Conservation (phyloP, 2,113 vertebrate species). For the Grallaria varia region DNA sequence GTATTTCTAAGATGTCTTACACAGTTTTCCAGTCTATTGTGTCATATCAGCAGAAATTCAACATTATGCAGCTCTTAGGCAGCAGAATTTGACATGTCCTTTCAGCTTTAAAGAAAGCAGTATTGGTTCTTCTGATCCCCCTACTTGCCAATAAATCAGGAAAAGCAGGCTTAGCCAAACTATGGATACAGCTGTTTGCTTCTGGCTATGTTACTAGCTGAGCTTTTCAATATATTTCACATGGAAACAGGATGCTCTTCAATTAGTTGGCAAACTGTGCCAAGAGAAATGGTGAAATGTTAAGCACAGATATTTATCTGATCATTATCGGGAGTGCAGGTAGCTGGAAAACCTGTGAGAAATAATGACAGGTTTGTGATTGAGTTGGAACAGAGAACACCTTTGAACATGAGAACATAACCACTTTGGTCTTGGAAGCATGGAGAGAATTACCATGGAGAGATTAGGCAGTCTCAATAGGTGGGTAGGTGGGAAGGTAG, state of each 20-base stretch:
- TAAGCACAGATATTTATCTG: not conserved
- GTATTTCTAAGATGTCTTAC: not conserved
- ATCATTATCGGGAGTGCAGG: not conserved
- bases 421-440: not conserved
- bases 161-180: not conserved
- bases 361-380: not conserved
- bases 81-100: not conserved
- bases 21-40: not conserved
- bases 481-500: not conserved
- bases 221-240: not conserved
- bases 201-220: not conserved
- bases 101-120: constrained; percentile 18
- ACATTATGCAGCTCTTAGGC: constrained; percentile 20
- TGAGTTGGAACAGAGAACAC: not conserved
- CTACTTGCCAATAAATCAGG: not conserved
- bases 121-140: not conserved
- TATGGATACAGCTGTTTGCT: constrained; percentile 8
- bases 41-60: constrained; percentile 36
- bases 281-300: not conserved
- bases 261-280: constrained; percentile 1
- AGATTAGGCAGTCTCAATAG: not conserved
- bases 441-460: not conserved
- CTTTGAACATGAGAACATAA: not conserved
- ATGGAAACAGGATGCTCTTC: not conserved
- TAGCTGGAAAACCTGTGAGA: constrained; percentile 7